Base-by-base conservation (phyloP, 2,113 vertebrate genomes). In the Tachuris rubrigastra region DNA sequence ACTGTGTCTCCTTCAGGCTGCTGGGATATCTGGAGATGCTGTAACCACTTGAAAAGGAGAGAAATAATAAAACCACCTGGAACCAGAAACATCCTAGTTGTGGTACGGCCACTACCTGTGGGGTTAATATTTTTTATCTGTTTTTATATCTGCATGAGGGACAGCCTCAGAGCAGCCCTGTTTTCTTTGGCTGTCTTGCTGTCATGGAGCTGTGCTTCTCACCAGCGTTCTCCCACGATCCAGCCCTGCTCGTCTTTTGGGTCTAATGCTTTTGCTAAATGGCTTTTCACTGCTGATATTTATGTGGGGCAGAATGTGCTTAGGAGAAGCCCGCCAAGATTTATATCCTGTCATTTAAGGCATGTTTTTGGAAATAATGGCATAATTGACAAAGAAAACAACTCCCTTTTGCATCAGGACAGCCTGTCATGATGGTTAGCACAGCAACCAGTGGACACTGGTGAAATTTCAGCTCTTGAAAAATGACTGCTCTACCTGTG, bases 371-470 rank as follows among this genome's bases (percentile, higher is more conserved):
- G 83, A 87, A 97, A 92, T 82, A 94, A 85, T 22, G 8, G 60
- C 28, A 53, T 87, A 94, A 91, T 81, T 88, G 63, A 42, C 83
- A 75, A 66, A 28, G 90, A 73, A 95, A 97, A 84, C 84, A 87
- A 46, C 92, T 93, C 71, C 67, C 59, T 89, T 88, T 58, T 86
- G 63, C 90, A 93, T 18, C 59, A 69, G 78, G 52, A 30, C 33
- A 68, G 74, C 47, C 65, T 87, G 25, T 67, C 1, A 0, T 73
- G 41, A 37, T 82, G 84, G 56, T 75, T 87, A 94, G 22, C 41
- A 42, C 41, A 39, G 49, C 17, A 21, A 86, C 65, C 30, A 85
- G 39, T 2, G 8, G 55, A 35, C 82, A n/a, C 76, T 81, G 52
- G 52, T 56, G 62, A 81, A 77, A 86, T 68, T 67, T 93, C 76